A percentile compares a stretch with the other conserved stretches of the same genome.
Evolutionary conservation across 2,113 vertebrate genomes (phyloP).

Genomic region (Gulo gulo): DNA sequence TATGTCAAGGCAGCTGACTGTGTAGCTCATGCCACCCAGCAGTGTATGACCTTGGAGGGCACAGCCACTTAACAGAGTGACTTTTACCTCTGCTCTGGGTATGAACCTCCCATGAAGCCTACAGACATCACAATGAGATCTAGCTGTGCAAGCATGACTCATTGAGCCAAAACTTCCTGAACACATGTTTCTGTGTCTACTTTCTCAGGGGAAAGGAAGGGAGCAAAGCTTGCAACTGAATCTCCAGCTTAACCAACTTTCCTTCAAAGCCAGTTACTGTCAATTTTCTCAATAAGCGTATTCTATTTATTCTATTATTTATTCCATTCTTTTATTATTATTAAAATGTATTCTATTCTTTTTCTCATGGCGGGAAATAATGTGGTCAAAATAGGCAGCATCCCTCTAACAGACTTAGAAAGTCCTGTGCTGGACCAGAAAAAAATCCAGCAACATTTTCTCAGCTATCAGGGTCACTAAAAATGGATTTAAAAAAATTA

Average conservation of each 20-base stretch:
- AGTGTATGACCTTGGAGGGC: slow-evolving; percentile 87
- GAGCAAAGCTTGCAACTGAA: background rate
- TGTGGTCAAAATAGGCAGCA: background rate
- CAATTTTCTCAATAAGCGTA: background rate
- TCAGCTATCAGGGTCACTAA: background rate
- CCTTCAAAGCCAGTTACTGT: background rate
- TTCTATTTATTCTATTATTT: background rate
- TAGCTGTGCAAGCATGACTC: slow-evolving; percentile 89
- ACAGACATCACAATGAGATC: slow-evolving; percentile 91
- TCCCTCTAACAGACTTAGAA: slow-evolving; percentile 41
- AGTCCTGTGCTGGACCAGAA: background rate
- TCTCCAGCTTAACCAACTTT: background rate
- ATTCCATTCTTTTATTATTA: too few species aligned
- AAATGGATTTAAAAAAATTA: slow-evolving; percentile 10
- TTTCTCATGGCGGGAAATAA: background rate
- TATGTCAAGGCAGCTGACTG: slow-evolving; percentile 91
- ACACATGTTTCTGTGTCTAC: background rate
- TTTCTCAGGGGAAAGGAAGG: background rate
- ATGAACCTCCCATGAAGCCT: slow-evolving; percentile 92
- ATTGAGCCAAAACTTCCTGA: accelerated
- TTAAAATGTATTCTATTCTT: background rate
- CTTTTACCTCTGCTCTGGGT: slow-evolving; percentile 91
- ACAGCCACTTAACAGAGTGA: slow-evolving; percentile 86
- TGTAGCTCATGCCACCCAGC: slow-evolving; percentile 84
- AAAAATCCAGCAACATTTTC: background rate